Base-by-base conservation (phyloP, 1,140 invertebrate genomes). In the Euglossa dilemma region DNA sequence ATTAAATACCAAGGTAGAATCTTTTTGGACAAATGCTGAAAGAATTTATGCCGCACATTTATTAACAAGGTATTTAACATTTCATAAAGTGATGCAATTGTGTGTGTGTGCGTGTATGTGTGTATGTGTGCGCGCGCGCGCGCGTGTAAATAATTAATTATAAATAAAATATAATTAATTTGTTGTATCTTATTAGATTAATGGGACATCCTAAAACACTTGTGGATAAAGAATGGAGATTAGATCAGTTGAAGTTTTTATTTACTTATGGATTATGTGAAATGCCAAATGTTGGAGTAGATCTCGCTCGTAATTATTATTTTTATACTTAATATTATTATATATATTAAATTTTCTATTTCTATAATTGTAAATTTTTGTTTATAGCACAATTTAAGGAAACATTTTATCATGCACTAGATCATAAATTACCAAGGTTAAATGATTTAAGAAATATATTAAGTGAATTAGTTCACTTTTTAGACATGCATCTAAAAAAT, bases 11-110 rank as follows among this genome's bases (percentile, higher is more conserved):
- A 93, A 94, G 66, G 85, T 89, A 88, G 89, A 94, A 79, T 95
- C 95, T 77, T 92, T 91, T 82, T 97, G 96, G 96, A 95, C 95
- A 63, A 96, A 96, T 91, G 94, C 95, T 80, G 97, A 97, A 91
- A 95, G 96, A 90, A 93, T 95, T 70, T 96, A 96, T 91, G 95
- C 95, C 20, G 95, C 95, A 52, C 96, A 97, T 89, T 91, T 96
- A 78, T 91, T 97, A 50, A 96, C 96, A 66, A 94, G 85, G 93
- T 94, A 91, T 61, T 73, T 43, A 23, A 67, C 50, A 50, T 28
- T 54, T 57, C n/a, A 50, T 16, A 16, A 25, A 67, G 36, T 16
- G 69, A 9, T 71, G 43, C 18, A 28, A 25, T 59, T 36, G 67
- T 61, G n/a, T 28, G 28, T 0, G 2, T 56, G 7, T 56, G 23